Base-by-base conservation (phyloP, 2,888 invertebrate species). In the Rhabditoides inermis region DNA sequence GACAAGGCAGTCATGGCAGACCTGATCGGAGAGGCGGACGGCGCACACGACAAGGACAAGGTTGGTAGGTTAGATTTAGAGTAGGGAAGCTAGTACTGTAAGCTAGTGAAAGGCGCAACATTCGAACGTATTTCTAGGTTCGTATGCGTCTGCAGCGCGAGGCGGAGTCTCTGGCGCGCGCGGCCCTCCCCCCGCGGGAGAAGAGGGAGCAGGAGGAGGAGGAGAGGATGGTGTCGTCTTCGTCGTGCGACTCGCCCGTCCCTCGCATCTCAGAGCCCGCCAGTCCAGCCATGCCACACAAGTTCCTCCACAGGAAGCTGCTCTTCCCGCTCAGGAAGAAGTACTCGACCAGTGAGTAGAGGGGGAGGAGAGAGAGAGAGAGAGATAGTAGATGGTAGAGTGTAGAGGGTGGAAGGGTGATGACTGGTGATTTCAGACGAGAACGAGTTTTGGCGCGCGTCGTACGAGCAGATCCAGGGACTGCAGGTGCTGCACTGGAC, bases 401-500 rank as follows among this genome's bases (percentile, higher is more conserved):
- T n/a, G n/a, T n/a, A n/a, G n/a, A n/a, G n/a, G n/a, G n/a, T n/a
- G n/a, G n/a, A n/a, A n/a, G 15, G 4, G 25, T 20, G n/a, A 12
- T 3, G 5, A 46, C 35, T 5, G 18, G 7, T 45, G 18, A 47
- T 52, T 58, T 60, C 55, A 55, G 68, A 61, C 20, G 75, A 75
- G 55, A 68, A 66, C 55, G 74, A 74, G 44, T 75, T 72, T 56
- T 74, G 74, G 74, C 58, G 74, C 23, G 70, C 64, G 27, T 58
- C 65, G 18, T 58, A 58, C 42, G 62, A 64, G 35, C 63, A 60
- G 39, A 55, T 58, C n/a, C 49, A 53, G 40, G 65, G 65, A 7
- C 58, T 71, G 6, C 69, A 74, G 53, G 76, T 75, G 7, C 65
- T 76, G 5, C 68, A 73, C 47, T 76, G 76, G 76, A 60, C 63